phyloP scores from a whole-genome alignment of 2,113 vertebrate genomes.

The Eira barbara region DNA sequence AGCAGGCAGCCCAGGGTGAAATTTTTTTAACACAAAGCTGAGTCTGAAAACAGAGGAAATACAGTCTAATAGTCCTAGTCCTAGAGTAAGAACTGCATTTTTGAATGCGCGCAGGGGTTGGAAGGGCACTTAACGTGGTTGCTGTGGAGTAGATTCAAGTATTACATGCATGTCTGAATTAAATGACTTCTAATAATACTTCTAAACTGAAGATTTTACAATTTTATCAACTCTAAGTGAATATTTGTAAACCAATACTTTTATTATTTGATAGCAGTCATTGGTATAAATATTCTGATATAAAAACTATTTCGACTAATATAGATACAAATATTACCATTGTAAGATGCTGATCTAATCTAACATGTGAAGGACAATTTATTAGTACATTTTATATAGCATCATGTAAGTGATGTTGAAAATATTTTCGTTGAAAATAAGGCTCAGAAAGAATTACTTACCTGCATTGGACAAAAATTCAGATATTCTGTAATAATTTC shows the following conservation, averaged over 20 bases:
- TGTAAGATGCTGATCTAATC: neutral
- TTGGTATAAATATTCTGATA: neutral
- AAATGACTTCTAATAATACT: neutral
- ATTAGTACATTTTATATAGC: neutral
- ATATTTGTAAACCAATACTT: neutral
- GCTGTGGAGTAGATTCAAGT: neutral
- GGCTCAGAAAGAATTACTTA: slow-evolving; percentile 72
- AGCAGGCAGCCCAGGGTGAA: neutral
- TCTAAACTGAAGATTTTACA: neutral
- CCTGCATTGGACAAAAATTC: slow-evolving; percentile 91
- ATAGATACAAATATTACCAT: neutral
- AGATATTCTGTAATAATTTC: slow-evolving; percentile 94
- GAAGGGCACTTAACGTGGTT: neutral
- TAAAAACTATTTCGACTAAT: slow-evolving; percentile 14
- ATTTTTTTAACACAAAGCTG: neutral
- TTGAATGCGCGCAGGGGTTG: neutral
- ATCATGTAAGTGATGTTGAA: neutral
- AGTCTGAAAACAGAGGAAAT: neutral
- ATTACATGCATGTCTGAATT: neutral
- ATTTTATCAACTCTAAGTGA: neutral
- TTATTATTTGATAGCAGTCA: neutral
- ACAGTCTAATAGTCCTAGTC: neutral
- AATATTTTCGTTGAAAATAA: neutral
- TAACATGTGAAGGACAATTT: neutral
- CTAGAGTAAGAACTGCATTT: neutral